Conservation (phyloP, 2,888 invertebrate genomes). For the Baccha elongata region DNA sequence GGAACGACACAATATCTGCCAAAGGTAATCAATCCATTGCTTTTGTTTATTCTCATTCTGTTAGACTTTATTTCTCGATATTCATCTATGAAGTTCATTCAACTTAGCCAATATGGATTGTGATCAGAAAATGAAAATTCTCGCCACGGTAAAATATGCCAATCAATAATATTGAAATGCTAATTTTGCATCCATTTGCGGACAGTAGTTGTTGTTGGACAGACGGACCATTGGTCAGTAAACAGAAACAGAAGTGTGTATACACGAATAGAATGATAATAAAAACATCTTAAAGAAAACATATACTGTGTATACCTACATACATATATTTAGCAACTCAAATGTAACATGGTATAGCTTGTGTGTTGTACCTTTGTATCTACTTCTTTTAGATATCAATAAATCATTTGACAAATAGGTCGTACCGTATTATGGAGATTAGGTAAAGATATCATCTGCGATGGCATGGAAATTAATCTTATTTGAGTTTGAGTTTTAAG, state of each 20-base stretch:
- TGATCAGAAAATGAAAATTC: constrained; percentile 32
- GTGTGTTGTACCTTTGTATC: constrained; percentile 18
- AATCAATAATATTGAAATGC: constrained; percentile 47
- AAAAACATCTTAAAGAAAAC: background rate
- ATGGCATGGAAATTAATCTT: background rate
- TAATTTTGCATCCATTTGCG: constrained; percentile 35
- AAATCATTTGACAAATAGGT: constrained; percentile 31
- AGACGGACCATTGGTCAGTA: background rate
- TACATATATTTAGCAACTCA: no score
- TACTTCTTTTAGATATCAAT: constrained; percentile 5
- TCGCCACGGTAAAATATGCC: constrained; percentile 34
- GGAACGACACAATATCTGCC: background rate
- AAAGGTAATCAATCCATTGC: constrained; percentile 30
- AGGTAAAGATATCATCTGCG: background rate
- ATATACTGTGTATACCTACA: background rate
- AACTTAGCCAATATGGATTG: constrained; percentile 17
- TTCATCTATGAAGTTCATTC: constrained; percentile 47
- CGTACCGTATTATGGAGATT: background rate
- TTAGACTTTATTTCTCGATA: background rate
- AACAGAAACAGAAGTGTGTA: background rate
- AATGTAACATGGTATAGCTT: no score
- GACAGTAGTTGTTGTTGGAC: background rate
- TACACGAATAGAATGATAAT: background rate
- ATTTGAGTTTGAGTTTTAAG: background rate
- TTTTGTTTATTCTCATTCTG: constrained; percentile 4